A percentile compares a stretch with the other conserved stretches of the same genome.
These are phyloP conservation scores for Pelvicachromis taeniatus DNA, from an alignment of 2,113 vertebrate species.

Conservation along the genomic window DNA sequence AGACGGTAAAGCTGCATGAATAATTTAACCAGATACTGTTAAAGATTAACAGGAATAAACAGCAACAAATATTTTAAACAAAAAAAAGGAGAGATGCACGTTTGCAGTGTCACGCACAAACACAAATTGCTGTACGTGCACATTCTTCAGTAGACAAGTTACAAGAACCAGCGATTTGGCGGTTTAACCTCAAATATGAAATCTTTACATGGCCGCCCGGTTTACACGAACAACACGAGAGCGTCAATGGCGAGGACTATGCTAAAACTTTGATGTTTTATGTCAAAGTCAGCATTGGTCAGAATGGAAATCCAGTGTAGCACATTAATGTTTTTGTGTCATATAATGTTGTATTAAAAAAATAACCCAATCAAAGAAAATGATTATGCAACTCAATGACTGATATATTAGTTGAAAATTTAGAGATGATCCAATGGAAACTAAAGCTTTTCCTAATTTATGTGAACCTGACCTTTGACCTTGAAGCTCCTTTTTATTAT, in stretches of 20 bases:
- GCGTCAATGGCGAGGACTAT: neutral
- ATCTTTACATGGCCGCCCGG: rapidly evolving
- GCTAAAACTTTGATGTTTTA: too few relatives aligned
- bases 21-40: neutral
- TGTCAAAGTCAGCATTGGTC: neutral
- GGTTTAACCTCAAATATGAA: rapidly evolving
- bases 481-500: neutral
- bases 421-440: too few relatives aligned
- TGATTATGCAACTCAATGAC: too few relatives aligned
- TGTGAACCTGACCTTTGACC: neutral
- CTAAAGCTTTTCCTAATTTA: too few relatives aligned
- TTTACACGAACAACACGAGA: neutral
- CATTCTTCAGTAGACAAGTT: rapidly evolving
- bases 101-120: neutral
- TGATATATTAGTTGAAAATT: too few relatives aligned
- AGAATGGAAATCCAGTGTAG: neutral
- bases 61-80: neutral
- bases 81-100: neutral
- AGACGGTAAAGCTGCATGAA: neutral
- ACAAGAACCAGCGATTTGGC: rapidly evolving
- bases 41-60: neutral
- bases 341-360: neutral
- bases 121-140: neutral
- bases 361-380: too few relatives aligned
- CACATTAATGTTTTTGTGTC: neutral